Evolutionary conservation across 2,797 vertebrate genomes (phyloP), one percentile per base, ranked within the genome.

Genomic region (Leptoclinus maculatus): DNA sequence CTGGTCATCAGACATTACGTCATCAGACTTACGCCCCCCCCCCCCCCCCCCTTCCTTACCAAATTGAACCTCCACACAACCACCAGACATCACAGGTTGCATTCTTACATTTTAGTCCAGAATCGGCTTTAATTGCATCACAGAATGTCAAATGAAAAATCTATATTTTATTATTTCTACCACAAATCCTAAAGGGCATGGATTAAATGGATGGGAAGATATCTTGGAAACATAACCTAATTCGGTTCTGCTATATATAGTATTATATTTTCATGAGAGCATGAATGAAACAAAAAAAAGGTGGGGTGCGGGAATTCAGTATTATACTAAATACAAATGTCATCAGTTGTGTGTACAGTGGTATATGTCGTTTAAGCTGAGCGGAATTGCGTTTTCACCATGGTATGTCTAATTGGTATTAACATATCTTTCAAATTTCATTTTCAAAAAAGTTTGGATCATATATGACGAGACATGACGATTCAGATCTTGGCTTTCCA

Each of bases 91-190:
- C 36, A 36, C 74, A 76, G 41, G 29, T 53, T 78, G 73, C 78
- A 57, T 70, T 69, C 68, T 76, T 78, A 58, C 47, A 64, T 83
- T 77, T 66, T 45, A 5, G 67, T 62, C 29, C 17, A 57, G 68
- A 64, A 45, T 79, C 5, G 23, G 49, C 36, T 85, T 81, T 87
- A 85, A 91, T 86, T 89, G 80, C 77, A 83, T 90, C 77, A 79
- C 71, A 75, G 74, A 88, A 90, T 86, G 85, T 83, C 81, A 86
- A 84, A 91, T 86, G 72, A 78, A 86, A 79, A 89, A 88, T 91
- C 83, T 29, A 87, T 83, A 85, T 87, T 86, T 79, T 80, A 83
- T 85, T 88, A 86, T 84, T 84, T 67, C 66, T 58, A 51, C 70
- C 25, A 8, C 63, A 64, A 82, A 76, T 79, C 69, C 76, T 71